Base-by-base conservation (phyloP, 2,888 invertebrate genomes). In the Incurvaria masculella region DNA sequence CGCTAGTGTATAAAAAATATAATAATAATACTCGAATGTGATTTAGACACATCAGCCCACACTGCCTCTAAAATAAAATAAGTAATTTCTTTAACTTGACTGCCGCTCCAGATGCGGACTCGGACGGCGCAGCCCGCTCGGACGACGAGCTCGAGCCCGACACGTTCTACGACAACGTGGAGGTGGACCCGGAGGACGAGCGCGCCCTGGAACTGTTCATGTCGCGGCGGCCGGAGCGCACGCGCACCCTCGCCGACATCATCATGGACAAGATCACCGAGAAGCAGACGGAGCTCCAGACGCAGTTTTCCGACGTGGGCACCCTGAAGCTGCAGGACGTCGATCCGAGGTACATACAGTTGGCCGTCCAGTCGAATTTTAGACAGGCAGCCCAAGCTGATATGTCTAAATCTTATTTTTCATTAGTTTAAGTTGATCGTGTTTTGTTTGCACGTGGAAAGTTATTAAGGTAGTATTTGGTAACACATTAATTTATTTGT, bases 201-300 rank as follows among this genome's bases (percentile, higher is more conserved):
- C 84, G 84, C 59, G 95, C 94, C 1, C 81, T 98, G 51, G 85
- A 87, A 66, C 83, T 83, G 71, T 98, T 98, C 51, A 79, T 79
- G 79, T 69, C 74, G 5, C 51, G 61, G 5, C 70, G 64, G 51
- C 71, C 75, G 8, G 72, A 73, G 47, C 83, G 82, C 46, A 82
- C 85, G 21, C 73, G 88, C 49, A 93, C 93, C 1, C 69, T 98
- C 38, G 93, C 93, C 16, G 95, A 97, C 63, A 87, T 96, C 40
- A 94, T 98, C 50, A 85, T 88, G 79, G 94, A 94, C 56, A 97
- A 94, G 76, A 86, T 97, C 38, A 90, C 91, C 21, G 94, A 97
- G 61, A 97, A 95, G 64, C 88, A 92, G 59, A 92, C 92, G 1
- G 96, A 97, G 73, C 80, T 97, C 17, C 86, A 90, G 41, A 86